Evolutionary conservation across 1,140 invertebrate species (phyloP), one percentile per base, ranked within the genome.

Genomic region (Eriocheir sinensis): DNA sequence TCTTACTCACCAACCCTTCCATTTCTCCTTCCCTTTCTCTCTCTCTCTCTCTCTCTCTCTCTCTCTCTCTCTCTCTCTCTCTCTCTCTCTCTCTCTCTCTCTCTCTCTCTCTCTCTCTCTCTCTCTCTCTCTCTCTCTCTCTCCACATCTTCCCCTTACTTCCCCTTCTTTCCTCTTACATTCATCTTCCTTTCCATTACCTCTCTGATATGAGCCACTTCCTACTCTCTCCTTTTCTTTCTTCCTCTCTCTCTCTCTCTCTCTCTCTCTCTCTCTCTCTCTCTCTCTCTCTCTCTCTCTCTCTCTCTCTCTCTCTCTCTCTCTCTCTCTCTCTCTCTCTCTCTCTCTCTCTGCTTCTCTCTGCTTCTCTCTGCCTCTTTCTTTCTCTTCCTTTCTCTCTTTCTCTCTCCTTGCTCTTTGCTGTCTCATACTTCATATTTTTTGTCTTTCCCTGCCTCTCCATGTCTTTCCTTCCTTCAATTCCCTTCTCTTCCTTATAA

Each of bases 261-360:
- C 83, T 83, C 36, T 32, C 81, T 83, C 81, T 83, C 81, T 83
- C 81, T 83, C 81, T 83, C 30, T 83, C 81, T 83, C 81, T 83
- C 30, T 83, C 36, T 83, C 81, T 38, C 36, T 83, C 30, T 83
- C 36, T 83, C 81, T 38, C 36, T 15, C 81, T 83, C 81, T n/a
- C 3, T n/a, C 81, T 6, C 81, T 81, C 80, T 81, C 80, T 81
- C 80, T 81, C 80, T 36, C 80, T 30, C 80, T 81, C 15, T 15
- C 15, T 15, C 48, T 17, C 48, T 21, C 21, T 21, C 48, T 53
- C 21, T 12, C 48, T 21, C 21, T 9, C 2, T 53, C n/a, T n/a
- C n/a, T n/a, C n/a, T n/a, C n/a, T n/a, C n/a, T n/a, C n/a, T n/a
- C n/a, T n/a, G n/a, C n/a, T n/a, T n/a, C n/a, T n/a, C n/a, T n/a